Conservation (phyloP, 2,113 vertebrate genomes). For the Podocnemis expansa region DNA sequence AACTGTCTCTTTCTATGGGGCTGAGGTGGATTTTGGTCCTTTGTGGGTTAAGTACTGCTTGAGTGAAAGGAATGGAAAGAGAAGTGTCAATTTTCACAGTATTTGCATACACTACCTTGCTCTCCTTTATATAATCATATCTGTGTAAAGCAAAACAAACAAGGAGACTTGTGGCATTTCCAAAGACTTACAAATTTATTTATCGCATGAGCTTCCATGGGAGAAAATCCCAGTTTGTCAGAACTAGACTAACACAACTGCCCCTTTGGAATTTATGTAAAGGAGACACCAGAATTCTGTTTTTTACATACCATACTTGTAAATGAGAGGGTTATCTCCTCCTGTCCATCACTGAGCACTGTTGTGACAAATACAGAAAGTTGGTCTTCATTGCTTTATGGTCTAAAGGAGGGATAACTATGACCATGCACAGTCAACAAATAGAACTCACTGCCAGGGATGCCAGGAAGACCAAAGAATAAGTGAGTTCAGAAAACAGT, state of each 20-base stretch:
- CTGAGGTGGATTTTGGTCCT: not conserved
- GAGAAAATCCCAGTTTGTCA: no score
- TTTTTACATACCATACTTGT: not conserved
- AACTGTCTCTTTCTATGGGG: not conserved
- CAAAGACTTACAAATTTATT: no score
- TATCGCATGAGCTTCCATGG: no score
- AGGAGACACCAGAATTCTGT: not conserved
- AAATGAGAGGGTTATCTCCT: not conserved
- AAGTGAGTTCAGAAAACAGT: no score
- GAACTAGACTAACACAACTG: no score
- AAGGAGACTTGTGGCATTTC: no score
- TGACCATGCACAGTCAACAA: no score
- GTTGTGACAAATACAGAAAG: not conserved
- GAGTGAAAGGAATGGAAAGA: not conserved
- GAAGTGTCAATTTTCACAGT: not conserved
- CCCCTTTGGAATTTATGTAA: no score
- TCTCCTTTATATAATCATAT: not conserved
- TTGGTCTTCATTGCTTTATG: not conserved
- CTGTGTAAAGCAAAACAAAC: no score
- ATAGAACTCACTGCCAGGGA: no score
- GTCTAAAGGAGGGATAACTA: not conserved
- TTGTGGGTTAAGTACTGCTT: fast-evolving
- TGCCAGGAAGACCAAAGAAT: no score
- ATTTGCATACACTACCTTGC: not conserved
- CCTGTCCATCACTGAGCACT: not conserved